Base-by-base conservation (phyloP, 2,797 vertebrate species). In the Spinus olivaceus region DNA sequence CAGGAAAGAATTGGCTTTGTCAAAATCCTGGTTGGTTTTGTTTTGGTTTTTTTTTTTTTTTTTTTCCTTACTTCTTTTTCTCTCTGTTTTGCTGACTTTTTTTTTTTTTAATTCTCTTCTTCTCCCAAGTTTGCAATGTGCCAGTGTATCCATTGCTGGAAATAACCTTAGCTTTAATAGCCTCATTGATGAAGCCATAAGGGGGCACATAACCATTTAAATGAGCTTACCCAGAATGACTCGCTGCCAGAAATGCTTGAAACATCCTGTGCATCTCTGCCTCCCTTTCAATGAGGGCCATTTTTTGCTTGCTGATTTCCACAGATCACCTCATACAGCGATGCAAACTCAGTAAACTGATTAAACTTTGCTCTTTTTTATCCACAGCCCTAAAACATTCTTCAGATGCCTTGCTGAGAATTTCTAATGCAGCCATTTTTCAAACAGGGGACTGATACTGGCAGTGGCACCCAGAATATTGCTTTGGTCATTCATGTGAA, bases 111-210 rank as follows among this genome's bases (percentile, higher is more conserved):
- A n/a, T n/a, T n/a, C n/a, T n/a, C 7, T 27, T 59, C 17, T 56
- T 88, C 67, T 78, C 42, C 33, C 30, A 69, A 42, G 81, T 92
- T 83, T 82, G 14, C 42, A 60, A 80, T 44, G 46, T 84, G 49
- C 23, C 57, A 72, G 41, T 70, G 23, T 65, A 86, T 81, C 78
- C 28, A 4, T 67, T 81, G 46, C 54, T 92, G 78, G 91, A 81
- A 82, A 95, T 89, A 95, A 92, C 60, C 78, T 89, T 24, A 74
- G 42, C 63, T 91, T 93, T 93, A 94, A 94, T 37, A 67, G 69
- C 28, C 56, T 95, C 92, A 65, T 54, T 94, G 89, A 95, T 21
- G 89, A 87, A 90, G 82, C 89, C 72, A 86, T 95, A 78, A 95
- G 87, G 81, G 85, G 73, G 25, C 81, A 92, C 28, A 96, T 92